phyloP scores from a whole-genome alignment of 2,888 invertebrate genomes.

The Lathronympha strigana region DNA sequence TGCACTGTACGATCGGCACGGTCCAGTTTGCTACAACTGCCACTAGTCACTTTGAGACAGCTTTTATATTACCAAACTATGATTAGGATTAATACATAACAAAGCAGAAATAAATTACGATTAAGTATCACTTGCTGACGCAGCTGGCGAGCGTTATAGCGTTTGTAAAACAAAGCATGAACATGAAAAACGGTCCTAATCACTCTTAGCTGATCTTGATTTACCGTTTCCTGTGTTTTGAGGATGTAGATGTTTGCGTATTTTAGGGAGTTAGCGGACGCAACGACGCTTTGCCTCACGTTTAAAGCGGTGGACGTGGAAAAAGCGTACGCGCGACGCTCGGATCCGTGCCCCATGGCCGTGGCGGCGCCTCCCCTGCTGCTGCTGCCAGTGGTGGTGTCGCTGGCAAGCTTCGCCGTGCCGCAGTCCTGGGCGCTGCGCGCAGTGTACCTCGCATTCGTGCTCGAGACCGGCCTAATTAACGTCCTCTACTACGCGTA shows the following conservation, averaged over 20 bases:
- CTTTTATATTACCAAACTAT: not conserved
- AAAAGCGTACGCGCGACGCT: conserved; percentile 63
- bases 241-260: conserved; percentile 41
- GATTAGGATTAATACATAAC: not conserved
- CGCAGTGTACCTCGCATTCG: conserved; percentile 66
- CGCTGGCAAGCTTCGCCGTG: conserved; percentile 67
- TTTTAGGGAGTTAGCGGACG: conserved; percentile 73
- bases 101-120: not conserved
- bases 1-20: not conserved
- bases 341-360: conserved; percentile 68
- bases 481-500: conserved; percentile 68
- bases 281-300: conserved; percentile 71
- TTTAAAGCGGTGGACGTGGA: conserved; percentile 70
- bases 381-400: conserved; percentile 72
- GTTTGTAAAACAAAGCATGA: conserved; percentile 3
- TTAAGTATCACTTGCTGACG: not conserved
- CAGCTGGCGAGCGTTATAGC: not conserved
- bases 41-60: not conserved
- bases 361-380: conserved; percentile 72
- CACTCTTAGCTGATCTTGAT: conserved; percentile 1
- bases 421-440: conserved; percentile 67
- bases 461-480: conserved; percentile 67
- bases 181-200: not conserved
- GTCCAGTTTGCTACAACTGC: not conserved
- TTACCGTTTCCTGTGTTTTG: conserved; percentile 36